Evolutionary conservation across 2,113 vertebrate genomes (phyloP).

Genomic region (Phocoena sinus): DNA sequence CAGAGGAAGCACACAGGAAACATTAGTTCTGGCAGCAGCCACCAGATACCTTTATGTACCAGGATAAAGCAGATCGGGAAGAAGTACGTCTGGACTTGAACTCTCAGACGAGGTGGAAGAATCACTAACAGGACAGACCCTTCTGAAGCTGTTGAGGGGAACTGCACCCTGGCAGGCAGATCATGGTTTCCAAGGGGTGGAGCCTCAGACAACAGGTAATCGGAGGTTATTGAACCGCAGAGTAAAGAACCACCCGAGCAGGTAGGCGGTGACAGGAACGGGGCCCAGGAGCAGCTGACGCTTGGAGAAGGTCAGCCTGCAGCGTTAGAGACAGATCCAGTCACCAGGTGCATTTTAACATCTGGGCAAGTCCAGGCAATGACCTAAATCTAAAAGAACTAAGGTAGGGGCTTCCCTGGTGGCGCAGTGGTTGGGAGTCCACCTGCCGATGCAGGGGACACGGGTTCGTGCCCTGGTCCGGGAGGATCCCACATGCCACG

Average conservation of each 20-base stretch:
- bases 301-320: not conserved
- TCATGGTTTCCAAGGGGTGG: too few relatives aligned
- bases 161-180: not conserved
- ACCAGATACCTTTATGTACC: not conserved
- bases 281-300: not conserved
- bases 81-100: not conserved
- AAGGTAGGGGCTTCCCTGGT: not conserved
- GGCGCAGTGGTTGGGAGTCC: too few relatives aligned
- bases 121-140: not conserved
- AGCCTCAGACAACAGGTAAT: not conserved
- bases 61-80: not conserved
- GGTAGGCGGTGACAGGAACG: not conserved
- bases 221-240: not conserved
- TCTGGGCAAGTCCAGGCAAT: not conserved
- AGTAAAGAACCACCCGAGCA: not conserved
- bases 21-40: fast-evolving
- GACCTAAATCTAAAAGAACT: not conserved
- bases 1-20: not conserved
- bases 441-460: too few relatives aligned
- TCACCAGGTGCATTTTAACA: not conserved
- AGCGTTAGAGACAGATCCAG: fast-evolving
- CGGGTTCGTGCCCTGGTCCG: too few relatives aligned
- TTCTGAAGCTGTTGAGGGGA: not conserved
- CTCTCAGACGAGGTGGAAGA: not conserved
- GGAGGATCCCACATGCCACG: too few relatives aligned